A percentile compares a stretch with the other conserved stretches of the same genome.
Conservation (phyloP, 2,113 vertebrate species). For the Crypturellus undulatus region DNA sequence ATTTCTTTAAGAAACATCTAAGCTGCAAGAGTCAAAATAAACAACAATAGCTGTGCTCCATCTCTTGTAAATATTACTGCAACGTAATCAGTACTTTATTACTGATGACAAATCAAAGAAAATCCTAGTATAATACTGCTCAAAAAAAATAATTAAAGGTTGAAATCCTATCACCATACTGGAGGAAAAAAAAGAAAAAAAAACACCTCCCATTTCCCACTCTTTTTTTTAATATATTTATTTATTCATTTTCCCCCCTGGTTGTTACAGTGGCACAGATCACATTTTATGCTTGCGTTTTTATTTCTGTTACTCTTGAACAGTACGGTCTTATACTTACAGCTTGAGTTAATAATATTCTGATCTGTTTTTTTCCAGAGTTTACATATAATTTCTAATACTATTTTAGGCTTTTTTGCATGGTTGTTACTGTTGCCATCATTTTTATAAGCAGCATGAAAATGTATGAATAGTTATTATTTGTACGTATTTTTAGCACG, state of each 20-base stretch:
- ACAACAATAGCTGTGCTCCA: background rate
- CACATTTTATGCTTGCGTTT: background rate
- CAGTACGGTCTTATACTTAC: background rate
- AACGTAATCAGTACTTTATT: background rate
- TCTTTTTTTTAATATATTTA: background rate
- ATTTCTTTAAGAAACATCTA: background rate
- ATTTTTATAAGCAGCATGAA: background rate
- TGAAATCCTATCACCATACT: background rate
- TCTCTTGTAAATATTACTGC: background rate
- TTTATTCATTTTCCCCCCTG: no score
- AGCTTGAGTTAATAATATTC: background rate
- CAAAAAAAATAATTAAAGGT: background rate
- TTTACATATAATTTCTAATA: background rate
- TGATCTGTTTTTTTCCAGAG: background rate
- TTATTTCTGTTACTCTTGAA: background rate
- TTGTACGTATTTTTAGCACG: background rate
- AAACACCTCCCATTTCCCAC: background rate
- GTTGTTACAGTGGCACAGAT: background rate
- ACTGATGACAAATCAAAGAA: background rate
- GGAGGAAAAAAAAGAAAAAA: background rate
- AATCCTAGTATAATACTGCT: background rate
- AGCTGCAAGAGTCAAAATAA: background rate
- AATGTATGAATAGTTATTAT: background rate
- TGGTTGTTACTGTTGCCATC: background rate
- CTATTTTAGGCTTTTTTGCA: background rate